phyloP scores from a whole-genome alignment of 2,113 vertebrate species.

The Nothobranchius furzeri region DNA sequence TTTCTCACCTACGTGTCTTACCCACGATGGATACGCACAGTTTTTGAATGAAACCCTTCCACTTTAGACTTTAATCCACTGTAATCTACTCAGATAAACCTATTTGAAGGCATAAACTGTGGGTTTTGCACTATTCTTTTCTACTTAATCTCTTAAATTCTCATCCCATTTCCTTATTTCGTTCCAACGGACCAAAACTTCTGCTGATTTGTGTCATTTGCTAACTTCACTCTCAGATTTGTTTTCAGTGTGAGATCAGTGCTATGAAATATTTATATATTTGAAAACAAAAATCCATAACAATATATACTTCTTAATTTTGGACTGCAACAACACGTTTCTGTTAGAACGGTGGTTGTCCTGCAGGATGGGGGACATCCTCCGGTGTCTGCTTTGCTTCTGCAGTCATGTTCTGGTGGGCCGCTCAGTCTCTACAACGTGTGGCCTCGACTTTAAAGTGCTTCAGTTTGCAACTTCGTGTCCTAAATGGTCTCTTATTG shows the following conservation, averaged over 20 bases:
- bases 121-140: constrained; percentile 75
- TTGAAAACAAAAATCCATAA: constrained; percentile 82
- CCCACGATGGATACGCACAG: constrained; percentile 5
- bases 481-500: constrained; percentile 74
- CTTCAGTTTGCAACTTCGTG: constrained; percentile 69
- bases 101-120: constrained; percentile 34
- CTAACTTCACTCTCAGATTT: constrained; percentile 86
- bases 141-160: constrained; percentile 26
- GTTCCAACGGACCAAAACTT: constrained; percentile 76
- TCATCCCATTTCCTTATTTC: constrained; percentile 40
- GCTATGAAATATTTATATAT: constrained; percentile 90
- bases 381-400: constrained; percentile 51
- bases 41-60: constrained; percentile 52
- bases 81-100: constrained; percentile 60
- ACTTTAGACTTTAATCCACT: constrained; percentile 28
- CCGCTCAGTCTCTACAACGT: constrained; percentile 48
- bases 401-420: constrained; percentile 43
- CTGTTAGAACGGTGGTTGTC: constrained; percentile 81
- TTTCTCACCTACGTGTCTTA: constrained; percentile 15
- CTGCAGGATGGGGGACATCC: constrained; percentile 69
- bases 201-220: constrained; percentile 67
- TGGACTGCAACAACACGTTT: constrained; percentile 69
- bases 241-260: constrained; percentile 82
- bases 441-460: constrained; percentile 62
- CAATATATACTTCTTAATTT: constrained; percentile 77